Evolutionary conservation across 2,888 invertebrate species (phyloP).

Genomic region (Metellina segmentata): DNA sequence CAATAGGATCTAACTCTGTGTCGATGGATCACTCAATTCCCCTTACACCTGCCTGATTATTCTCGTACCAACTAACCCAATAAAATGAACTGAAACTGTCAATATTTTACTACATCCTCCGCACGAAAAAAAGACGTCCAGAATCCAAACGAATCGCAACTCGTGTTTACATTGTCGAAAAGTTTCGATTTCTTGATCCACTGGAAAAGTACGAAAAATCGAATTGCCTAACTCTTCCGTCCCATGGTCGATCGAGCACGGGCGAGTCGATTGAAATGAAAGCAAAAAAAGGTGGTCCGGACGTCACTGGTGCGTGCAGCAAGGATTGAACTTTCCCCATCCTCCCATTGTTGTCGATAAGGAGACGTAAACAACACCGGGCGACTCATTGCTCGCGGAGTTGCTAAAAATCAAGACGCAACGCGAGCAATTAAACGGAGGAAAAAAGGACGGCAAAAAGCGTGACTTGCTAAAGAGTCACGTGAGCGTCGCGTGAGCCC

Average conservation of each 20-base stretch:
- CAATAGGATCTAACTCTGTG: no score
- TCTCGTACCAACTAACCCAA: no score
- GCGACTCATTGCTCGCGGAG: not conserved
- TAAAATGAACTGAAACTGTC: no score
- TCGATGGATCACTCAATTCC: no score
- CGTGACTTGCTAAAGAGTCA: conserved; percentile 55
- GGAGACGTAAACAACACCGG: not conserved
- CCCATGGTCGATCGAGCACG: not conserved
- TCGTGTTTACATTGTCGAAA: no score
- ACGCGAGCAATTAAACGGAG: conserved; percentile 15
- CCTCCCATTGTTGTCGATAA: not conserved
- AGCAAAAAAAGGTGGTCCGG: not conserved
- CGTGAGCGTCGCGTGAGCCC: conserved; percentile 74
- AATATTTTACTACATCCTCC: no score
- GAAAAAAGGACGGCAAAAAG: conserved; percentile 1
- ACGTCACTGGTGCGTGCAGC: not conserved
- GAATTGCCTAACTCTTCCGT: no score
- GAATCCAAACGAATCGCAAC: no score
- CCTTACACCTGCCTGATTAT: no score
- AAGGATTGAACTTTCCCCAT: not conserved
- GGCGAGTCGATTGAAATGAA: not conserved
- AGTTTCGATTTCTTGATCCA: no score
- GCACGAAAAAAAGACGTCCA: no score
- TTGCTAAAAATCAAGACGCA: not conserved
- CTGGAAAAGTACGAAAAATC: no score